Evolutionary conservation across 2,797 vertebrate species (phyloP).

Genomic region (Clamator glandarius): DNA sequence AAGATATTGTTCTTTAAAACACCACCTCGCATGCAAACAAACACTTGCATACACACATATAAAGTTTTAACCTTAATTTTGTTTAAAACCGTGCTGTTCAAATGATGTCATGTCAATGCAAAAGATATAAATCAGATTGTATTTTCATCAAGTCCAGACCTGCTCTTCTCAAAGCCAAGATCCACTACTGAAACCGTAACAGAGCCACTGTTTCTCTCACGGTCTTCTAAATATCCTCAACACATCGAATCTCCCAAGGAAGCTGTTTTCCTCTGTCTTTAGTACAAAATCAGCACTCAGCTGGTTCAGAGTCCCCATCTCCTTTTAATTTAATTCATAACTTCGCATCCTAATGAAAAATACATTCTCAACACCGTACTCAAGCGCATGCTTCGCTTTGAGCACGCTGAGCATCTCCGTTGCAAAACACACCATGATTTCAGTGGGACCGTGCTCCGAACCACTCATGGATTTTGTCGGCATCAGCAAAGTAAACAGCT

Average conservation of each 20-base stretch:
- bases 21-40: not conserved
- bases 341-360: not conserved
- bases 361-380: not conserved
- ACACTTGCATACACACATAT: not conserved
- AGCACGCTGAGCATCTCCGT: not conserved
- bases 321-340: not conserved
- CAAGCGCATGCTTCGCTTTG: not conserved
- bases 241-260: not conserved
- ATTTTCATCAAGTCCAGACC: not conserved
- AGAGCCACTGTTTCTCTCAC: not conserved
- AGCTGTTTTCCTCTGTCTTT: not conserved
- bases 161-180: not conserved
- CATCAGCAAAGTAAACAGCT: slow-evolving; percentile 49
- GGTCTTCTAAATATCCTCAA: not conserved
- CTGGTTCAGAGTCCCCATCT: not conserved
- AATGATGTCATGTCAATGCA: not conserved
- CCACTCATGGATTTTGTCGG: not conserved
- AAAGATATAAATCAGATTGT: not conserved
- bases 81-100: not conserved
- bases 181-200: not conserved
- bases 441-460: not conserved
- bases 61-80: not conserved
- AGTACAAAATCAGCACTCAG: not conserved
- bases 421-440: not conserved
- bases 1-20: slow-evolving; percentile 23